These are phyloP conservation scores for Drosophila barbarae DNA, from an alignment of 2,888 invertebrate species.

Conservation along the genomic window DNA sequence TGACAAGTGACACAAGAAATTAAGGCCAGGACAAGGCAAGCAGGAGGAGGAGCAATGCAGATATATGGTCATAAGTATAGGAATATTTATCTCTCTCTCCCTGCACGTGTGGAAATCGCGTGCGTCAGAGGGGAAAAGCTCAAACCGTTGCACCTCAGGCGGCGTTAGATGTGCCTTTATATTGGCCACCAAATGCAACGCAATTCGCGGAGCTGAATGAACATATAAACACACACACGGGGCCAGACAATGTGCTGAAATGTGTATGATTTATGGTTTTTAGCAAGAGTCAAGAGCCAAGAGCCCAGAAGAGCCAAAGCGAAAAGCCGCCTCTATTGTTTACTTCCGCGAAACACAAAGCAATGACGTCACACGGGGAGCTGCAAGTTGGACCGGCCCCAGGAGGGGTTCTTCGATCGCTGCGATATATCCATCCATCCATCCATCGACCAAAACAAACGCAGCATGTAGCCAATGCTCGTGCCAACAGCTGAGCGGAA, in stretches of 20 bases:
- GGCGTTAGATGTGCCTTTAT: slow-evolving; percentile 8
- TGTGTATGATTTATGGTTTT: slow-evolving; percentile 60
- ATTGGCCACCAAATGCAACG: slow-evolving; percentile 54
- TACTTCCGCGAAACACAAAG: slow-evolving; percentile 70
- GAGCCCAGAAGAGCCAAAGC: slow-evolving; percentile 9
- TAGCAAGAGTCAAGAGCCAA: slow-evolving; percentile 23
- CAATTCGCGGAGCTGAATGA: slow-evolving; percentile 43
- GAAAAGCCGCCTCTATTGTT: slow-evolving; percentile 52
- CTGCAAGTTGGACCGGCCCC: slow-evolving; percentile 44
- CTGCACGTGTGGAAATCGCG: slow-evolving; percentile 51
- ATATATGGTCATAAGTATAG: slow-evolving; percentile 3
- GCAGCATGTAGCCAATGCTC: slow-evolving; percentile 51
- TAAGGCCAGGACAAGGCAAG: slow-evolving; percentile 26
- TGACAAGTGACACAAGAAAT: slow-evolving; percentile 64
- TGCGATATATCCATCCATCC: not conserved
- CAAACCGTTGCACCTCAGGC: slow-evolving; percentile 17
- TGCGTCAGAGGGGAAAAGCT: slow-evolving; percentile 23
- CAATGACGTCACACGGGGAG: slow-evolving; percentile 63
- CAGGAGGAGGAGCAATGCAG: not conserved
- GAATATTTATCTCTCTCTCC: slow-evolving; percentile 9
- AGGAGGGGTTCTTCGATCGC: slow-evolving; percentile 5
- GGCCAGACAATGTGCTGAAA: slow-evolving; percentile 56
- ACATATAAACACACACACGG: slow-evolving; percentile 26
- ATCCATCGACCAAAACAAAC: slow-evolving; percentile 58
- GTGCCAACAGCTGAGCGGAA: slow-evolving; percentile 63